A percentile compares a stretch with the other conserved stretches of the same genome.
Conservation (phyloP, 2,113 vertebrate genomes). For the Bujurquina vittata region DNA sequence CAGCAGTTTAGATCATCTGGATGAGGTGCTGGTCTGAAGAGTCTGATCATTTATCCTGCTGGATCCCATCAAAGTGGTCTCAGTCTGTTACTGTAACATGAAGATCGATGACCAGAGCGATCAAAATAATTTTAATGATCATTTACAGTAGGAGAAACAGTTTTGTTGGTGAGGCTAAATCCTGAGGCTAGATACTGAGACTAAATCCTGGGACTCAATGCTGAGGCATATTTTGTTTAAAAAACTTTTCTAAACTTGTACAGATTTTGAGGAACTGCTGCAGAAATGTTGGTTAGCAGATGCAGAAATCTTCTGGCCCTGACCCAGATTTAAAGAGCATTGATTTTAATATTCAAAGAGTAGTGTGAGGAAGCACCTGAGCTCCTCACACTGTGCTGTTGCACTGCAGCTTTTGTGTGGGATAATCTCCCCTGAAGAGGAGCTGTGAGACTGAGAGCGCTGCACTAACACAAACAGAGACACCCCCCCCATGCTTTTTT, state of each 20-base stretch:
- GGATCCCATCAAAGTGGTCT: background rate
- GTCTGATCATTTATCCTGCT: too few relatives aligned
- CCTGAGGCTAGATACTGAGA: too few relatives aligned
- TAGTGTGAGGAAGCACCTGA: slow-evolving; percentile 34
- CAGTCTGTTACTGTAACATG: background rate
- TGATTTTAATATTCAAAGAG: slow-evolving; percentile 10
- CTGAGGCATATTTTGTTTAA: background rate
- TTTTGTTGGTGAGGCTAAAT: background rate
- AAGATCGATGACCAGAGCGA: background rate
- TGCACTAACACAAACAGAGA: background rate
- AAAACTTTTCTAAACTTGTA: background rate
- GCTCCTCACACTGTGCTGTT: background rate
- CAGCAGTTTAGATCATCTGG: background rate
- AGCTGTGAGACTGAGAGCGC: slow-evolving; percentile 11
- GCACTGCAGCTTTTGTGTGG: slow-evolving; percentile 2
- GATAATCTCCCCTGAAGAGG: slow-evolving; percentile 35
- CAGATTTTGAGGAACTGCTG: background rate
- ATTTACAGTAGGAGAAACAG: accelerated
- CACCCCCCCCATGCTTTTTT: background rate
- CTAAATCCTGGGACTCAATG: too few relatives aligned
- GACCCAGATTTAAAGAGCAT: slow-evolving; percentile 21
- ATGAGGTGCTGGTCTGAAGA: too few relatives aligned
- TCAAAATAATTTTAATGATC: background rate
- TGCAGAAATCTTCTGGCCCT: background rate
- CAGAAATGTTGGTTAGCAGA: background rate